phyloP scores from a whole-genome alignment of 2,797 vertebrate species.

The Diplodus puntazzo region DNA sequence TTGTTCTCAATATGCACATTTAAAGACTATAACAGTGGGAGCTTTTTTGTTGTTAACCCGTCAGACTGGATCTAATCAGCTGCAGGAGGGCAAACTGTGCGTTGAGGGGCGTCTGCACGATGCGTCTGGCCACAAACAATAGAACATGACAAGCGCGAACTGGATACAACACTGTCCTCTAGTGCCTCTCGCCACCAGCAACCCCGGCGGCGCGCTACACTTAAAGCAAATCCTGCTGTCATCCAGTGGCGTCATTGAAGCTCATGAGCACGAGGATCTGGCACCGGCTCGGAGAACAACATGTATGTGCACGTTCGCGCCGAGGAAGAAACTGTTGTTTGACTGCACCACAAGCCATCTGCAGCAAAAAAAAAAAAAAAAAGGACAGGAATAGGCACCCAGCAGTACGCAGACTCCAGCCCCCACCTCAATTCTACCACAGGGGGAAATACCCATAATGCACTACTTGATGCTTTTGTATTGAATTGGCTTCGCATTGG shows the following conservation, averaged over 20 bases:
- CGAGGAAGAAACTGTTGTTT: neutral
- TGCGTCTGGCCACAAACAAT: slow-evolving; percentile 40
- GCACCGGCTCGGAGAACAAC: neutral
- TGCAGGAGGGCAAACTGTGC: slow-evolving; percentile 11
- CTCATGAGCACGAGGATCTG: neutral
- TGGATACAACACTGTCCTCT: slow-evolving; percentile 73
- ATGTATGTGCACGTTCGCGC: neutral
- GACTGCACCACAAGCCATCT: slow-evolving; percentile 19
- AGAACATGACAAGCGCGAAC: slow-evolving; percentile 22
- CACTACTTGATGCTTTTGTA: slow-evolving; percentile 68
- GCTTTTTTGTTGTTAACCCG: slow-evolving; percentile 1
- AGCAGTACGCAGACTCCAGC: slow-evolving; percentile 41
- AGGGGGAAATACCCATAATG: slow-evolving; percentile 77
- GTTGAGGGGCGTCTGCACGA: slow-evolving; percentile 17
- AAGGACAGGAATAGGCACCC: slow-evolving; percentile 39
- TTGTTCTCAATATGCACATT: slow-evolving; percentile 3
- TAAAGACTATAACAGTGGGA: neutral
- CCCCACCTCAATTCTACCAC: slow-evolving; percentile 57
- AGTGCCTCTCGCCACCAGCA: slow-evolving; percentile 43
- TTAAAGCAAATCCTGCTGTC: neutral
- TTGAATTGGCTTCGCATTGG: slow-evolving; percentile 54
- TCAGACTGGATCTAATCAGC: slow-evolving; percentile 44
- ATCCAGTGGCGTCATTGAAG: slow-evolving; percentile 7
- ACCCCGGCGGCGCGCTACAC: neutral
- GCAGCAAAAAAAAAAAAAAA: slow-evolving; percentile 20